A percentile compares a stretch with the other conserved stretches of the same genome.
phyloP scores from a whole-genome alignment of 2,113 vertebrate genomes.

The Dicentrarchus labrax region DNA sequence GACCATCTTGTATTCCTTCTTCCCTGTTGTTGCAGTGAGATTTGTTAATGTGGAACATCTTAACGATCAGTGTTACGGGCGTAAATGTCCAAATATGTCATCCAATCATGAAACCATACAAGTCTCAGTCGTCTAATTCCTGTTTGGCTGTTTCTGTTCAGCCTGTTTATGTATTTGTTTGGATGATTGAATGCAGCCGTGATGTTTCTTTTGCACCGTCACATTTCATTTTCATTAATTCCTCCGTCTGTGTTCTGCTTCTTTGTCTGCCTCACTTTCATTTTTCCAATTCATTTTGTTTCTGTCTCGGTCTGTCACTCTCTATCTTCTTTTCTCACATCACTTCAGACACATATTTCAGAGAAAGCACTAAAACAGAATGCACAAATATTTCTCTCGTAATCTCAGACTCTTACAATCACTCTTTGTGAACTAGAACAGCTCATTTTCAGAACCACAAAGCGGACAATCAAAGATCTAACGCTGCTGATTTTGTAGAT shows the following conservation, averaged over 20 bases:
- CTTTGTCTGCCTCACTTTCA: conserved; percentile 32
- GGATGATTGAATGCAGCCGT: conserved; percentile 18
- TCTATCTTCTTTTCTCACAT: conserved; percentile 17
- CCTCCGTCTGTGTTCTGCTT: conserved; percentile 10
- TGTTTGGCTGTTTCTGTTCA: conserved; percentile 23
- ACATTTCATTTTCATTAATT: conserved; percentile 56
- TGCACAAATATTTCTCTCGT: conserved; percentile 34
- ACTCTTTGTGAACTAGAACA: conserved; percentile 6
- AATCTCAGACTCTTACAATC: background rate
- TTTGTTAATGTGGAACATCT: conserved; percentile 8
- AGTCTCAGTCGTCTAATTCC: conserved; percentile 37
- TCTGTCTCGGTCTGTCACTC: conserved; percentile 30
- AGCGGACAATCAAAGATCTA: conserved; percentile 8
- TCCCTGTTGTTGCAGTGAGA: background rate
- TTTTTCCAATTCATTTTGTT: conserved; percentile 24
- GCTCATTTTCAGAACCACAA: conserved; percentile 34
- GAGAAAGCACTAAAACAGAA: conserved; percentile 37
- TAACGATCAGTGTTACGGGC: background rate
- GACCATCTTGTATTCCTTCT: background rate
- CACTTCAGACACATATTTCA: conserved; percentile 31
- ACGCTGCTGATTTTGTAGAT: conserved; percentile 30
- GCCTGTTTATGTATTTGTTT: conserved; percentile 44
- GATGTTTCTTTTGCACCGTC: conserved; percentile 29
- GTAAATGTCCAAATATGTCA: conserved; percentile 21
- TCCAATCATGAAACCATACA: conserved; percentile 13